Evolutionary conservation across 2,888 invertebrate genomes (phyloP).

Genomic region (Tachystola acroxantha): DNA sequence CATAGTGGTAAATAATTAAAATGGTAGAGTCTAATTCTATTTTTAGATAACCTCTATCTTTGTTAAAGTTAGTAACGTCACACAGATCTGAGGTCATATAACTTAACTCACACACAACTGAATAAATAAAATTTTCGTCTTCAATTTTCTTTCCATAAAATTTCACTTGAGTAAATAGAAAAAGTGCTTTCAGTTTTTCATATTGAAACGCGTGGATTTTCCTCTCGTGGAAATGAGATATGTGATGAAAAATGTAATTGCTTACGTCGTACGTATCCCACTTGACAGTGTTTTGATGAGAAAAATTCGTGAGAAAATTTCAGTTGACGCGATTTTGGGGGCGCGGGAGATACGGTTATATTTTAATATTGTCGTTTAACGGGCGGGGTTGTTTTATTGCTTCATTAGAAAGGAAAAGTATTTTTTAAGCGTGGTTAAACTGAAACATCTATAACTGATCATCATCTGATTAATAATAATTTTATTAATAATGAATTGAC

Average conservation of each 20-base stretch:
- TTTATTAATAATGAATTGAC: no score
- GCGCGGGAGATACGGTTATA: constrained; percentile 1
- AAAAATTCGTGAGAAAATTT: constrained; percentile 23
- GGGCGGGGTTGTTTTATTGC: no score
- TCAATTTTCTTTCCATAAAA: constrained; percentile 13
- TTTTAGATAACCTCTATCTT: no score
- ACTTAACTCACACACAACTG: no score
- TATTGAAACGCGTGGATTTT: constrained; percentile 38
- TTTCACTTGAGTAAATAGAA: constrained; percentile 23
- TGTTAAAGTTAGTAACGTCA: no score
- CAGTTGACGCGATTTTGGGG: constrained; percentile 3
- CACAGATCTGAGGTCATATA: no score
- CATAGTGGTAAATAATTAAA: no score
- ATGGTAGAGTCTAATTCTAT: no score
- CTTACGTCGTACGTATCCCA: constrained; percentile 32
- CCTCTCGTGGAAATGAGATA: constrained; percentile 42
- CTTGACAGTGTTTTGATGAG: constrained; percentile 51
- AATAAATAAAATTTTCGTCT: constrained; percentile 12
- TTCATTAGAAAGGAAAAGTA: not conserved
- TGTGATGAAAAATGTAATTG: constrained; percentile 53
- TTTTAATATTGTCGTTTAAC: constrained; percentile 3
- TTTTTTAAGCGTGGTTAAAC: no score
- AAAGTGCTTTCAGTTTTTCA: constrained; percentile 22
- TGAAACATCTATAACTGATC: no score
- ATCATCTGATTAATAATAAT: no score